Percentiles rank a stretch among this genome's conserved stretches.
Evolutionary conservation across 2,113 vertebrate genomes (phyloP).

Genomic region (Apodemus speciosus): DNA sequence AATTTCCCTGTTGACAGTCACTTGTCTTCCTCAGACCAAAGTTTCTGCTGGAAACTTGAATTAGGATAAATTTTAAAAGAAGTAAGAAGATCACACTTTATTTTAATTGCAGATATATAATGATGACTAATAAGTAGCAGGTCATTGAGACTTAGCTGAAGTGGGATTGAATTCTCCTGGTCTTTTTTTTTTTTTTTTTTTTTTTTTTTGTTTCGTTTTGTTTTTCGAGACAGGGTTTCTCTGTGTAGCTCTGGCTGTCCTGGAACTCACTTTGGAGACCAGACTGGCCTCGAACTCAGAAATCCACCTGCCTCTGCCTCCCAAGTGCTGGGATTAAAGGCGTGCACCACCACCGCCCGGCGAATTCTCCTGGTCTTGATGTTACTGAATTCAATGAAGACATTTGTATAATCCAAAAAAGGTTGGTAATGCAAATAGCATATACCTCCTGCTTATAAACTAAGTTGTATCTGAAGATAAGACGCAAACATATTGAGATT

Average conservation of each 20-base stretch:
- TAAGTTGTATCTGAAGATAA: conserved; percentile 17
- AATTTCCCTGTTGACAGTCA: neutral
- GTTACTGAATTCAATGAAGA: neutral
- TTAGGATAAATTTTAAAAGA: neutral
- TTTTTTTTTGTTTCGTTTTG: no score
- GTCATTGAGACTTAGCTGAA: neutral
- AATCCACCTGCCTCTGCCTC: no score
- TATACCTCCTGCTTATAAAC: neutral
- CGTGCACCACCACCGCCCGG: no score
- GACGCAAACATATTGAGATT: neutral
- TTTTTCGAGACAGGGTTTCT: no score
- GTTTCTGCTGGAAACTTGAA: neutral
- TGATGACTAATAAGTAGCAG: neutral
- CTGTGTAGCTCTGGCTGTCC: no score
- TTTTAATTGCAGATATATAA: neutral
- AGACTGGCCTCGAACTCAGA: no score
- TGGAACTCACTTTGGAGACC: no score
- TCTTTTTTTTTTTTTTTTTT: no score
- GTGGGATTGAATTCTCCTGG: neutral
- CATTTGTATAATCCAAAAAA: neutral
- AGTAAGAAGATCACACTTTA: neutral
- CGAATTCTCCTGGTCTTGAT: neutral
- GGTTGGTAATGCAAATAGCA: neutral
- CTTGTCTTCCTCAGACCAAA: neutral
- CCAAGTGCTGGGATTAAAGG: no score